Evolutionary conservation across 2,113 vertebrate genomes (phyloP).

Genomic region (Sclerurus mexicanus): DNA sequence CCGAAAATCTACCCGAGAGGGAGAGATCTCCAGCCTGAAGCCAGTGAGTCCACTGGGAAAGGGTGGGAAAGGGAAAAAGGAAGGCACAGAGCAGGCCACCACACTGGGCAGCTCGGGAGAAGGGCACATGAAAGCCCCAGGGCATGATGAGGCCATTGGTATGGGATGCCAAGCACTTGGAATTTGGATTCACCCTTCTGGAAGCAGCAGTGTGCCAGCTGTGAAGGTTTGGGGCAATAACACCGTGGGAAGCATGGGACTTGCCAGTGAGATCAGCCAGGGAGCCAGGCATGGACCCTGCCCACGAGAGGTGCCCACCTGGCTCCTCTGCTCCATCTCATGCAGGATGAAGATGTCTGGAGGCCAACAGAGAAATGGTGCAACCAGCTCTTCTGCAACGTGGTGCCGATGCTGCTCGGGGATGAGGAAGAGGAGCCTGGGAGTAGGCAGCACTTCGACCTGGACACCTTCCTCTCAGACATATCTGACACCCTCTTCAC

Average conservation of each 20-base stretch:
- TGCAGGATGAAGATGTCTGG: constrained; percentile 78
- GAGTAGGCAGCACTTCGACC: constrained; percentile 85
- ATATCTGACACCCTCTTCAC: constrained; percentile 98
- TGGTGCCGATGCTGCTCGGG: constrained; percentile 80
- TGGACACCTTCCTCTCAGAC: constrained; percentile 92
- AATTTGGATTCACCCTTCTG: neutral
- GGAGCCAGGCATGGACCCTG: neutral
- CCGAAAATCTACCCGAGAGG: constrained; percentile 73
- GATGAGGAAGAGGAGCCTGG: constrained; percentile 68
- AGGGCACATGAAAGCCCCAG: neutral
- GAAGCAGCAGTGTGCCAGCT: neutral
- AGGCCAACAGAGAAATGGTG: constrained; percentile 85
- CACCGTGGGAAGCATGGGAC: neutral
- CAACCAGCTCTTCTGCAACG: constrained; percentile 85
- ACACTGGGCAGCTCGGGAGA: neutral
- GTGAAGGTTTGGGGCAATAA: neutral
- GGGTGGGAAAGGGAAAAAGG: neutral
- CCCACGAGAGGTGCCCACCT: rapidly evolving
- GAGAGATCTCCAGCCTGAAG: constrained; percentile 64
- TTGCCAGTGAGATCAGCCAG: neutral
- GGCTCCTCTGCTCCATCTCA: neutral
- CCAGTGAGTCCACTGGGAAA: constrained; percentile 55
- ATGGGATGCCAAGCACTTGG: neutral
- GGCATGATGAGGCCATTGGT: neutral
- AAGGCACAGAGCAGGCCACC: rapidly evolving